Evolutionary conservation across 2,113 vertebrate species (phyloP), one percentile per base, ranked within the genome.

Genomic region (Tyto alba): DNA sequence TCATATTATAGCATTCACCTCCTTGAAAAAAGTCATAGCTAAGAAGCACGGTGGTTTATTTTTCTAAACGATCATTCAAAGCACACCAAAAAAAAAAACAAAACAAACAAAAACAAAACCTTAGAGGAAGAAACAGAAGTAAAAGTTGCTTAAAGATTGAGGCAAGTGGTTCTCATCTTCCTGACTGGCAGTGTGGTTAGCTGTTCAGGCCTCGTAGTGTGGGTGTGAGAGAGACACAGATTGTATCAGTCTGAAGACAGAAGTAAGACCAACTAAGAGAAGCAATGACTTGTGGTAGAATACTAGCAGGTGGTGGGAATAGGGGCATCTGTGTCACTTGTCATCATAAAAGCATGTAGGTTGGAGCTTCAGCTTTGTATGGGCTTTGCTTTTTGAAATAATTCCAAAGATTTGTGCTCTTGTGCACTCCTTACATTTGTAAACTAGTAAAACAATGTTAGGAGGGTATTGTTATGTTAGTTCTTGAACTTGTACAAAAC

Each of bases 261-360:
- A 43, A 32, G 8, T n/a, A 13, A 38, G 13, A 32, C 36, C 47
- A 64, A 53, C 17, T 11, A 53, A 52, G 36, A 68, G 26, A 43
- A 88, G 71, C 30, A 66, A 7, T 7, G 50, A 5, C 17, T 47
- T 5, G 3, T 14, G 12, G 4, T 53, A 20, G 26, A n/a, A 20
- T 43, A 21, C 8, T 4, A 59, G 66, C 29, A 88, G 52, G 34
- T 59, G 30, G 9, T 48, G 32, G 59, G 14, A 72, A 56, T 6
- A 45, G 12, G 18, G 7, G 12, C 12, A 17, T 32, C 32, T 53
- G 22, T 78, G 30, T 59, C 34, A 27, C 40, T 47, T 16, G 0
- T 47, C 57, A 16, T 27, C 2, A 1, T 34, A 0, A 3, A 6
- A 76, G 16, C 0, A 0, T 22, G 12, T 45, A 63, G 53, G 36